Conservation (phyloP, 2,888 invertebrate species). For the Leptogaster cylindrica region DNA sequence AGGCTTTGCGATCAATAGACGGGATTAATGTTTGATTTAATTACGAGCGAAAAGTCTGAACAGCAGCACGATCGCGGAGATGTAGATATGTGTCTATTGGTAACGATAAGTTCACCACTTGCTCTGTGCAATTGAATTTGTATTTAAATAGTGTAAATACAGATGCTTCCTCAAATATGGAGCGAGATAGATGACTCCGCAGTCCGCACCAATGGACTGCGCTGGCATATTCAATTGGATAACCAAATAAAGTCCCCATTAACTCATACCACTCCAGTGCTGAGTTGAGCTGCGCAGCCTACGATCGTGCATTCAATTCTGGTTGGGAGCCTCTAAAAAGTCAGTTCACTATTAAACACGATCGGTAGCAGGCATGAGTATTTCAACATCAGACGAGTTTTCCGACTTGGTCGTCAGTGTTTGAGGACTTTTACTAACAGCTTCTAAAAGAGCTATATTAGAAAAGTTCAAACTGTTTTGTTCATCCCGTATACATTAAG, state of each 20-base stretch:
- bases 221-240: constrained; percentile 33
- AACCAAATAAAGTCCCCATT: constrained; percentile 32
- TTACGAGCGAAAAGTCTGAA: not conserved
- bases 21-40: not conserved
- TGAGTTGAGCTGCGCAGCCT: constrained; percentile 19
- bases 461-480: too few relatives aligned
- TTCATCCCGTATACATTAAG: too few relatives aligned
- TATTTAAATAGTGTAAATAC: constrained; percentile 18
- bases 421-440: too few relatives aligned
- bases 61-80: not conserved
- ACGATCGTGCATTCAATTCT: constrained; percentile 15
- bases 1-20: not conserved
- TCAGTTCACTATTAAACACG: constrained; percentile 23
- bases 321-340: not conserved
- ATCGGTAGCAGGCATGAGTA: not conserved
- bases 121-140: constrained; percentile 5
- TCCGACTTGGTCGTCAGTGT: too few relatives aligned
- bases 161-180: not conserved
- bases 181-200: not conserved
- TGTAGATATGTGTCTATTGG: not conserved
- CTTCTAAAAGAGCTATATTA: too few relatives aligned
- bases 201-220: not conserved
- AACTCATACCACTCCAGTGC: constrained; percentile 19
- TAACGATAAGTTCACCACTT: not conserved
- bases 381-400: too few relatives aligned